Evolutionary conservation across 2,888 invertebrate genomes (phyloP).

Genomic region (Zonitis immaculata): DNA sequence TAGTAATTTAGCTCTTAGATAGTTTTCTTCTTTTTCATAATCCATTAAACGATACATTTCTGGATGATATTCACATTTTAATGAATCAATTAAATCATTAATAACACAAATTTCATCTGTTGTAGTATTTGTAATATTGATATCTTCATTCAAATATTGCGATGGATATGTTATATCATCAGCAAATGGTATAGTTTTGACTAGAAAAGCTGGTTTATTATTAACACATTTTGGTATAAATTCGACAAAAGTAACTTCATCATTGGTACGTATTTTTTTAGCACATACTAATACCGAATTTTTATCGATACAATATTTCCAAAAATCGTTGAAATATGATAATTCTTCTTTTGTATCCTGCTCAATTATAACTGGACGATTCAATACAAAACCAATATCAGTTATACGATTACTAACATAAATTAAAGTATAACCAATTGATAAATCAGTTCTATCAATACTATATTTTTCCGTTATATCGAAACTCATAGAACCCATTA

Average conservation of each 20-base stretch:
- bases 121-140: constrained; percentile 4
- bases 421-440: constrained; percentile 29
- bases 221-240: constrained; percentile 28
- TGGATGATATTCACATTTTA: constrained; percentile 31
- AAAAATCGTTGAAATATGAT: constrained; percentile 33
- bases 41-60: constrained; percentile 26
- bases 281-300: constrained; percentile 36
- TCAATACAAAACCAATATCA: constrained; percentile 26
- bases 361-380: constrained; percentile 24
- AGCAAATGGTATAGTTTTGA: constrained; percentile 27
- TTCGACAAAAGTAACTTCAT: constrained; percentile 27
- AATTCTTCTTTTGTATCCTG: constrained; percentile 27
- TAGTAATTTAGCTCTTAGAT: constrained; percentile 31
- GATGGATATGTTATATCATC: constrained; percentile 24
- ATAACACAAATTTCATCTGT: constrained; percentile 16
- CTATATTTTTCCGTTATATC: no score
- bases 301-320: constrained; percentile 36
- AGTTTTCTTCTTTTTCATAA: constrained; percentile 27
- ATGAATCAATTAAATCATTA: constrained; percentile 23
- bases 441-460: no score
- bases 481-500: no score
- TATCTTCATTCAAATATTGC: background rate
- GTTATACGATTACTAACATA: constrained; percentile 29
- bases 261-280: constrained; percentile 25
- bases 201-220: constrained; percentile 18